phyloP scores from a whole-genome alignment of 2,113 vertebrate genomes.

The Erinaceus europaeus region DNA sequence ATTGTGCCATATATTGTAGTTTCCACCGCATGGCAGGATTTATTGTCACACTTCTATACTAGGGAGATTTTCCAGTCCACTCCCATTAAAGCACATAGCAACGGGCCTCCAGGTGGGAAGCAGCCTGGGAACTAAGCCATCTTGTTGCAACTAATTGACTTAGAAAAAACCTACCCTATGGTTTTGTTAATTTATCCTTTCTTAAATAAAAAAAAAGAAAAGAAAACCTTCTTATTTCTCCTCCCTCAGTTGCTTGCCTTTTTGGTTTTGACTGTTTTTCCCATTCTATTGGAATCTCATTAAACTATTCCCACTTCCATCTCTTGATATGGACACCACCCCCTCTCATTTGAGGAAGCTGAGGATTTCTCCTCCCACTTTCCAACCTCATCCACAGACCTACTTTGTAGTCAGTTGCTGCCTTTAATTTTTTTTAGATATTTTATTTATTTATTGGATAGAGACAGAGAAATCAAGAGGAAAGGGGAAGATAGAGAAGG shows the following conservation, averaged over 20 bases:
- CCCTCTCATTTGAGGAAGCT: conserved; percentile 81
- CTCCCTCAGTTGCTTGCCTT: conserved; percentile 72
- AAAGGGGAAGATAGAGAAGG: too few relatives aligned
- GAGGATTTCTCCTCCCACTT: conserved; percentile 63
- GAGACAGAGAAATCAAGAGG: too few relatives aligned
- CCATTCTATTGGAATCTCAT: conserved; percentile 79
- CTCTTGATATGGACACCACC: conserved; percentile 78
- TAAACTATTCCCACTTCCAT: conserved; percentile 77
- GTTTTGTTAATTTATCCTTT: too few relatives aligned
- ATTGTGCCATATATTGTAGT: conserved; percentile 43
- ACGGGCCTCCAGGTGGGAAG: neutral
- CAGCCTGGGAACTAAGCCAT: conserved; percentile 40
- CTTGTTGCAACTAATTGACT: conserved; percentile 48
- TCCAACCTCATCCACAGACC: neutral
- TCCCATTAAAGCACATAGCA: conserved; percentile 1
- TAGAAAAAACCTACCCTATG: neutral
- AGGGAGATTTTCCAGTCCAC: neutral
- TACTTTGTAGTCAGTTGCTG: neutral
- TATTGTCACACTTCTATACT: conserved; percentile 21
- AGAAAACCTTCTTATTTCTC: conserved; percentile 46
- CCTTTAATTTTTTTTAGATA: too few relatives aligned
- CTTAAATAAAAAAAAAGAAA: too few relatives aligned
- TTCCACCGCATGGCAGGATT: conserved; percentile 20
- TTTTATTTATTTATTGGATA: too few relatives aligned
- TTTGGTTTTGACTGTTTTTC: conserved; percentile 77